These are phyloP conservation scores for Catamblyrhynchus diadema DNA, from an alignment of 2,797 vertebrate genomes.

Conservation along the genomic window DNA sequence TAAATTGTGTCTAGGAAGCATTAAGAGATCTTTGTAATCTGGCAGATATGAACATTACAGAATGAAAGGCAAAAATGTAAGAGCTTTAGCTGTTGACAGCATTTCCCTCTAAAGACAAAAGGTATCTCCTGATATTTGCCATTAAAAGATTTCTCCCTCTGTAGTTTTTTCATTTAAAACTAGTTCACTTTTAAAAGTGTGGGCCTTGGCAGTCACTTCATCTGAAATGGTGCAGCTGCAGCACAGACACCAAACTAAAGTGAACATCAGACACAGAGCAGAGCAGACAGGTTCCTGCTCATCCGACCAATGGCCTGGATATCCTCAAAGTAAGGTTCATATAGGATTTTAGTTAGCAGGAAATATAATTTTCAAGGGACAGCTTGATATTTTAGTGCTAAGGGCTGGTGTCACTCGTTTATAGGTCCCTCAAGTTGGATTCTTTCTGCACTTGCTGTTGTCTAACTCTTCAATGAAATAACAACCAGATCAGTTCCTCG, in stretches of 20 bases:
- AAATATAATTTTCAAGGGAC: background rate
- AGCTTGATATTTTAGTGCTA: background rate
- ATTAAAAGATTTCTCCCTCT: background rate
- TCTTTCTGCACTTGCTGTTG: background rate
- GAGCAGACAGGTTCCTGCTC: background rate
- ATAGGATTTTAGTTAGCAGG: background rate
- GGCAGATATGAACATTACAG: background rate
- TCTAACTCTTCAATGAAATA: background rate
- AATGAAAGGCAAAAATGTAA: constrained; percentile 20
- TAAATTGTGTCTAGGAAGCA: background rate
- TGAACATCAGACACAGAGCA: background rate
- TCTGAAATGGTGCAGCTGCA: background rate
- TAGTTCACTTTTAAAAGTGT: background rate
- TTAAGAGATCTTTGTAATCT: background rate
- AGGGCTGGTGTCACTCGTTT: background rate
- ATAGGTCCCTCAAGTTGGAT: background rate
- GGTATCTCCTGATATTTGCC: background rate
- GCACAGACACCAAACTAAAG: background rate
- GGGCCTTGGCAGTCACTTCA: background rate
- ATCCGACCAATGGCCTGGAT: background rate
- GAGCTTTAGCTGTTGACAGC: constrained; percentile 17
- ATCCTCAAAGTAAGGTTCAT: background rate
- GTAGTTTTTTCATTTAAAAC: background rate
- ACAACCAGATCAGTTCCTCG: background rate
- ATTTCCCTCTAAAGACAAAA: constrained; percentile 24